Conservation (phyloP, 1,140 invertebrate genomes). For the Zaprionus camerounensis region DNA sequence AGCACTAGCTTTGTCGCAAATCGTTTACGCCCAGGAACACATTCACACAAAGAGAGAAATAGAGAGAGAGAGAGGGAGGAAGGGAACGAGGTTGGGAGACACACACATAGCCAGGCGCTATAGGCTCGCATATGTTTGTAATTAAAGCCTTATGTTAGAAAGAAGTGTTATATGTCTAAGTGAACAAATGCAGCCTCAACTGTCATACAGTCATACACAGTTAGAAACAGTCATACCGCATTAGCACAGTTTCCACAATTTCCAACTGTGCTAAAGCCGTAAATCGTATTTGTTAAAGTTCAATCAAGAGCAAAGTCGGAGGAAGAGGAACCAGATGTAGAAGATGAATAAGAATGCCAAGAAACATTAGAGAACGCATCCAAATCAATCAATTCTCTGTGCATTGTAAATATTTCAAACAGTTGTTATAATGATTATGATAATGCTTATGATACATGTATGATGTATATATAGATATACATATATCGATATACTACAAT, state of each 20-base stretch:
- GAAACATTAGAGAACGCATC: slow-evolving; percentile 5
- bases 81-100: neutral
- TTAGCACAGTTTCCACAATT: slow-evolving; percentile 23
- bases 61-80: neutral
- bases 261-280: slow-evolving; percentile 21
- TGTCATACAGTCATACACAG: slow-evolving; percentile 52
- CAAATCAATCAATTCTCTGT: slow-evolving; percentile 22
- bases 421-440: slow-evolving; percentile 38
- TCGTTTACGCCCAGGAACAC: slow-evolving; percentile 6
- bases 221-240: slow-evolving; percentile 31
- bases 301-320: slow-evolving; percentile 5
- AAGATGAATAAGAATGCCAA: neutral
- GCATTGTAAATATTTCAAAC: slow-evolving; percentile 48
- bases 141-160: slow-evolving; percentile 28
- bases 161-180: slow-evolving; percentile 29
- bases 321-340: neutral
- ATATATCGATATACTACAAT: slow-evolving; percentile 10
- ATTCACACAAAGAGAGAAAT: neutral
- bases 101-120: slow-evolving; percentile 11
- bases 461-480: slow-evolving; percentile 1
- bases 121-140: slow-evolving; percentile 23
- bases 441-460: slow-evolving; percentile 12
- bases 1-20: slow-evolving; percentile 34
- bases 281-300: slow-evolving; percentile 37
- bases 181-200: slow-evolving; percentile 41